phyloP scores from a whole-genome alignment of 2,888 invertebrate genomes.

The Phaonia tiefii region DNA sequence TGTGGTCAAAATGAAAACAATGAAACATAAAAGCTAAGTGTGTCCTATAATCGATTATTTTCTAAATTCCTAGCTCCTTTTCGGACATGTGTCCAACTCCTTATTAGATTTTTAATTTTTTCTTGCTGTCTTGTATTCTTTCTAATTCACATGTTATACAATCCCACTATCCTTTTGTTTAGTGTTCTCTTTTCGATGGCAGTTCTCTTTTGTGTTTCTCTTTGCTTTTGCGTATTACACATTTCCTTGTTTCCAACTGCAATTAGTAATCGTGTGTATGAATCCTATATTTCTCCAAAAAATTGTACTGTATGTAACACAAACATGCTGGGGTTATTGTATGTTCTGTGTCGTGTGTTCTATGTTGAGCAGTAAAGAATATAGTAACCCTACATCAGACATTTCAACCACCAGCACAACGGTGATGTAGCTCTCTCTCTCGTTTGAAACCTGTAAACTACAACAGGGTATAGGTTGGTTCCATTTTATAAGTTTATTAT shows the following conservation, averaged over 20 bases:
- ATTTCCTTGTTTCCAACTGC: constrained; percentile 68
- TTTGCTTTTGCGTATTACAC: constrained; percentile 59
- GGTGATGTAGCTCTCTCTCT: constrained; percentile 47
- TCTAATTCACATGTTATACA: constrained; percentile 64
- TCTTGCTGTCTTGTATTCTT: constrained; percentile 41
- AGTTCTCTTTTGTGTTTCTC: constrained; percentile 52
- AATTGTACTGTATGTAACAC: constrained; percentile 27
- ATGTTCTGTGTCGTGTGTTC: background rate
- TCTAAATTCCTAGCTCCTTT: constrained; percentile 28
- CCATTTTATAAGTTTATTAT: constrained; percentile 40
- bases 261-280: constrained; percentile 60
- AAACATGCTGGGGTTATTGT: constrained; percentile 41
- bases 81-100: constrained; percentile 58
- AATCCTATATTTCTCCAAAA: constrained; percentile 63
- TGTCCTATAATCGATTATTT: background rate
- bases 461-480: constrained; percentile 19
- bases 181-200: constrained; percentile 19
- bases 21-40: too few species aligned
- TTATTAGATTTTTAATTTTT: constrained; percentile 50
- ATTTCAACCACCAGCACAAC: constrained; percentile 53
- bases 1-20: too few species aligned
- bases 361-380: constrained; percentile 19
- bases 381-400: constrained; percentile 36
- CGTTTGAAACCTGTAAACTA: constrained; percentile 58
- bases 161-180: constrained; percentile 56